Evolutionary conservation across 1,140 invertebrate species (phyloP).

Genomic region (Megalonaias nervosa): DNA sequence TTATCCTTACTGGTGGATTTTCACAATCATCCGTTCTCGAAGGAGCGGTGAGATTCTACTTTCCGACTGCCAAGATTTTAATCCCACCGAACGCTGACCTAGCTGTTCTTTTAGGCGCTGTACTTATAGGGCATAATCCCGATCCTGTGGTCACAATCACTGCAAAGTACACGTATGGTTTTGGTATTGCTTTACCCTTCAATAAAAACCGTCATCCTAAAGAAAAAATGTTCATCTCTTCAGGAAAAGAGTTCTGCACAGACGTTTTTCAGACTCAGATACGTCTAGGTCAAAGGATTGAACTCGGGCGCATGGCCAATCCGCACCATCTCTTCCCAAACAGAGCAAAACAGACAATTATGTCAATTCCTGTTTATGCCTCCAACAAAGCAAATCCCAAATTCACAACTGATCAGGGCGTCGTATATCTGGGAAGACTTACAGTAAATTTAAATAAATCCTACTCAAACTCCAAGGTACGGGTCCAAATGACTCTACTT

Average conservation of each 20-base stretch:
- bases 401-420: constrained; percentile 19
- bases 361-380: constrained; percentile 18
- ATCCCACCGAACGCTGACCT: constrained; percentile 8
- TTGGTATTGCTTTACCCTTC: constrained; percentile 32
- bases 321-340: neutral
- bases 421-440: constrained; percentile 14
- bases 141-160: neutral
- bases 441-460: constrained; percentile 4
- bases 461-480: neutral
- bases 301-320: neutral
- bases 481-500: constrained; percentile 13
- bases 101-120: constrained; percentile 12
- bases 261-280: constrained; percentile 22
- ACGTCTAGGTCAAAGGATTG: neutral
- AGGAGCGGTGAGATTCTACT: constrained; percentile 31
- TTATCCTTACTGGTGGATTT: constrained; percentile 32
- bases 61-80: constrained; percentile 30
- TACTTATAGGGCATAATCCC: constrained; percentile 21
- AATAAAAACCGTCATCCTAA: constrained; percentile 14
- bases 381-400: neutral
- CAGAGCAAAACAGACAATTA: constrained; percentile 12
- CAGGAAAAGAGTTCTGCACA: constrained; percentile 19
- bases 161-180: constrained; percentile 8
- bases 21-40: constrained; percentile 17
- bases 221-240: constrained; percentile 22